Base-by-base conservation (phyloP, 2,113 vertebrate species). In the Ramphastos sulfuratus region DNA sequence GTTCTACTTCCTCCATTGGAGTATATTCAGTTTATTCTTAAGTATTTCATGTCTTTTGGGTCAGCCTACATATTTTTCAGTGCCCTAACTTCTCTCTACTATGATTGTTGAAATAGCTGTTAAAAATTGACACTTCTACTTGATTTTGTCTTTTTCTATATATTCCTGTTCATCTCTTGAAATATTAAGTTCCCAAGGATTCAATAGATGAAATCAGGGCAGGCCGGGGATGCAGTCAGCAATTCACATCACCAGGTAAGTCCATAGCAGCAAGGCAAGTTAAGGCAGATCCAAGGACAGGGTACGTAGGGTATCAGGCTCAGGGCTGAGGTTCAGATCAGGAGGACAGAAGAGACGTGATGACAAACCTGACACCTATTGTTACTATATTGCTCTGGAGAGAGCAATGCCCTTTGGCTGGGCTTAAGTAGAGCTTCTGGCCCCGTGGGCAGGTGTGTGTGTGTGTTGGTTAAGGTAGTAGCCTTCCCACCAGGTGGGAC, bases 371-470 rank as follows among this genome's bases (percentile, higher is more conserved):
- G 28, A 52, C 59, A 14, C 46, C 28, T 55, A 25, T 48, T 17
- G 27, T 39, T 52, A n/a, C 7, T 30, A 15, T 6, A 37, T 6
- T 15, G 27, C 31, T 80, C 16, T 9, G 28, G 4, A 50, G 3
- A 3, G 25, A 61, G 4, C 5, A 11, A 0, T 10, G 4, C 4
- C 6, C 37, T 30, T 35, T 5, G 12, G 20, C 25, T 44, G 55
- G 28, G 30, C 28, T 76, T 76, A 71, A 81, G 60, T 48, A 17
- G 27, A 37, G 27, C 12, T 64, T 10, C 30, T 71, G 48, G 33
- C 39, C 14, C 30, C 20, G 25, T 3, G 6, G 33, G 21, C 39
- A 27, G 69, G 12, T 35, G 8, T 15, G 44, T 9, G 35, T 9
- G 27, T 23, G 48, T 50, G 21, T 21, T 25, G 19, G 13, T 23